phyloP scores from a whole-genome alignment of 2,797 vertebrate species.

The Ambastaia sidthimunki region DNA sequence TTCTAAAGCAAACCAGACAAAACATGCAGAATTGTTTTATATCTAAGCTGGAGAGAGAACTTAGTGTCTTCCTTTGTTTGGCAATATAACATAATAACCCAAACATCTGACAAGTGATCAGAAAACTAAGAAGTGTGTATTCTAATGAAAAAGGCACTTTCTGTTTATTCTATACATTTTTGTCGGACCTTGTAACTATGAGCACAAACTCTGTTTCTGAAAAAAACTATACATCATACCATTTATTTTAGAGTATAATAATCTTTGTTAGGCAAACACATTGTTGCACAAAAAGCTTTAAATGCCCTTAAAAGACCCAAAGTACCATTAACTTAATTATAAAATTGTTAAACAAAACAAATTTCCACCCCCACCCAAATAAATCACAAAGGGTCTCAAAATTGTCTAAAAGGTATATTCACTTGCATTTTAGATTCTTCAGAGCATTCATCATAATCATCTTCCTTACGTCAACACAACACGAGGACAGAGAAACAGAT shows the following conservation, averaged over 20 bases:
- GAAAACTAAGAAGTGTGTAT: constrained; percentile 60
- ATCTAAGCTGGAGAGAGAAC: constrained; percentile 79
- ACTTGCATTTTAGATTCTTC: background rate
- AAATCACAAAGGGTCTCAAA: constrained; percentile 9
- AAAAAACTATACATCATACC: constrained; percentile 8
- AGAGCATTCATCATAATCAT: background rate
- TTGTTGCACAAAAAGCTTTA: constrained; percentile 38
- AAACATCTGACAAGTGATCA: constrained; percentile 73
- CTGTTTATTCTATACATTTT: constrained; percentile 46
- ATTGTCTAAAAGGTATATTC: constrained; percentile 5
- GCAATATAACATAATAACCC: constrained; percentile 86
- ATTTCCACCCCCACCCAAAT: too few relatives aligned
- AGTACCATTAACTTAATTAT: background rate
- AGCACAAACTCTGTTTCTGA: constrained; percentile 44
- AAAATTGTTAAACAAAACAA: background rate
- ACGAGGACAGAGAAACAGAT: background rate
- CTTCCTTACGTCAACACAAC: constrained; percentile 15
- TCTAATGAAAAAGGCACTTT: constrained; percentile 62
- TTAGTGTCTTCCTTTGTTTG: constrained; percentile 91
- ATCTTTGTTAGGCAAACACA: background rate
- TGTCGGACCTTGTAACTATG: constrained; percentile 39
- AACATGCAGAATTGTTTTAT: constrained; percentile 78
- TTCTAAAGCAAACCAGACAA: constrained; percentile 63
- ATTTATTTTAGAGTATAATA: background rate
- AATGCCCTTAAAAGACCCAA: constrained; percentile 8